These are phyloP conservation scores for Petrocephalus zakoni DNA, from an alignment of 2,113 vertebrate species.

Conservation along the genomic window DNA sequence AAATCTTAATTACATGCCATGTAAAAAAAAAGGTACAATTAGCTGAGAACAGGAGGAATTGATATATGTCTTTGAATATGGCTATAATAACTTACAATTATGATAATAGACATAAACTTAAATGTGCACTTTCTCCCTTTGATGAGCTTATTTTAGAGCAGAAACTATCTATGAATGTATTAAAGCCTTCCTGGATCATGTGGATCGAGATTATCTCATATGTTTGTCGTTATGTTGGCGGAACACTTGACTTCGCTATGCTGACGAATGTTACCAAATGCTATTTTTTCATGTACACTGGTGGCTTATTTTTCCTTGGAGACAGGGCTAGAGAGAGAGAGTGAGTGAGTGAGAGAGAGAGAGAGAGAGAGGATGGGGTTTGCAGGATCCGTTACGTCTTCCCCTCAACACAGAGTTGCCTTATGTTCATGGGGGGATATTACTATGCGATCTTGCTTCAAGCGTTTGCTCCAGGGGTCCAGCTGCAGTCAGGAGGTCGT, in stretches of 20 bases:
- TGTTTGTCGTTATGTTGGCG: background rate
- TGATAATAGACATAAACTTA: background rate
- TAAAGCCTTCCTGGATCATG: background rate
- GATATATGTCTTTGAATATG: background rate
- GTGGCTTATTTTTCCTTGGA: background rate
- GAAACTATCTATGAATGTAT: background rate
- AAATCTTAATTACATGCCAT: background rate
- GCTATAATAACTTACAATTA: background rate
- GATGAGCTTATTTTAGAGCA: background rate
- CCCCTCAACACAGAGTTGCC: background rate
- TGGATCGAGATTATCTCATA: background rate
- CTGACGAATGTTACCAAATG: background rate
- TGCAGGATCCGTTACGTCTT: background rate
- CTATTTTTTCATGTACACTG: background rate
- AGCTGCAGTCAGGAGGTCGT: background rate
- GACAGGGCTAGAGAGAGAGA: background rate
- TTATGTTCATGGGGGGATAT: background rate
- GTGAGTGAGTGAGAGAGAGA: background rate
- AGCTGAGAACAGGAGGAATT: background rate
- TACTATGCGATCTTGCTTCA: background rate
- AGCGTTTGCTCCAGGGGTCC: background rate
- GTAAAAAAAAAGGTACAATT: background rate
- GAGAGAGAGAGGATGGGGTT: background rate
- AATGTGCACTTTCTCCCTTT: background rate
- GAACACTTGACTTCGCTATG: background rate